phyloP scores from a whole-genome alignment of 2,797 vertebrate genomes.

The Pangasius sanitwongsei region DNA sequence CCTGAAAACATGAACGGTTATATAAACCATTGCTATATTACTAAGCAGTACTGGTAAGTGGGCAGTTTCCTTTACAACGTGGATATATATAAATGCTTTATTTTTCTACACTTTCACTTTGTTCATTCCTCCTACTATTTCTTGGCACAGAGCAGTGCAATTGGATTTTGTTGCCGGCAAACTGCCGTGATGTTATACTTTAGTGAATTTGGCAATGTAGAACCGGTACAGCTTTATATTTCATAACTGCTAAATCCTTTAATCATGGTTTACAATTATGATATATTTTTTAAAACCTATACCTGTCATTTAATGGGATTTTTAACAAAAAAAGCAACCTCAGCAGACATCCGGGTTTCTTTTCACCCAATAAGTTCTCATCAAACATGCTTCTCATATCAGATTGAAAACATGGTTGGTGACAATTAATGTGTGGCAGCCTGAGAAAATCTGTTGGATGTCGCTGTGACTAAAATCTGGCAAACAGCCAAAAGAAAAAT shows the following conservation, averaged over 20 bases:
- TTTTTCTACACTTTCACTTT: neutral
- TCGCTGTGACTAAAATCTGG: neutral
- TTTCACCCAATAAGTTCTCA: neutral
- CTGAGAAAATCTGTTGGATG: neutral
- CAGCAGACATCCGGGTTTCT: neutral
- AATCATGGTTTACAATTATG: neutral
- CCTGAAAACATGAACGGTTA: neutral
- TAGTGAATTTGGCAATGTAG: neutral
- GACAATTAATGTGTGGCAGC: neutral
- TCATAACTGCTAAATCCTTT: neutral
- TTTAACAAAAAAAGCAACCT: neutral
- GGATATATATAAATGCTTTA: neutral
- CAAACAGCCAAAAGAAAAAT: neutral
- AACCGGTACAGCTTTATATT: neutral
- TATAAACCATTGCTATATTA: slow-evolving; percentile 3
- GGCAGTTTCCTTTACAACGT: slow-evolving; percentile 15
- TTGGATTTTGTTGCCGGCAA: neutral
- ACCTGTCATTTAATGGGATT: neutral
- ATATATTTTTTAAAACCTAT: neutral
- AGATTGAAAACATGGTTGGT: neutral
- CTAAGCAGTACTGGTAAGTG: neutral
- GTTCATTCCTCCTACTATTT: neutral
- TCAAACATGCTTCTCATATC: neutral
- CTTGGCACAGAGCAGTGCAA: neutral
- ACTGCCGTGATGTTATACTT: neutral